Evolutionary conservation across 2,888 invertebrate species (phyloP).

Genomic region (Pimpla rufipes): DNA sequence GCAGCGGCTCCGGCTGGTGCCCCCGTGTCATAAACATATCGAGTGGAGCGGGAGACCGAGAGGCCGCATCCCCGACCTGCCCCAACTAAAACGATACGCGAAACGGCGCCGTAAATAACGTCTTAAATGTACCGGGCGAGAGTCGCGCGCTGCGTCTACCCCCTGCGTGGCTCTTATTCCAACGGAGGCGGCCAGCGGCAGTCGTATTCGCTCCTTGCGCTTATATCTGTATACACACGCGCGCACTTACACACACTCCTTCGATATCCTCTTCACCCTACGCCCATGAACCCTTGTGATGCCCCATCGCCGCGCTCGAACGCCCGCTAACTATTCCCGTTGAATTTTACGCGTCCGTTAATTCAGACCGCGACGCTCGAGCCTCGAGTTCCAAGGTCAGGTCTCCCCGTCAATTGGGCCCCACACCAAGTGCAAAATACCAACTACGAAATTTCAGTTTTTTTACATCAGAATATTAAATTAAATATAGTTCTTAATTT

Average conservation of each 20-base stretch:
- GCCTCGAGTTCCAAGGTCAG: conserved; percentile 43
- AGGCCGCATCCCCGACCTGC: conserved; percentile 78
- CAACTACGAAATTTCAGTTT: too few species aligned
- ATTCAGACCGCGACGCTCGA: conserved; percentile 22
- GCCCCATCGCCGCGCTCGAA: conserved; percentile 42
- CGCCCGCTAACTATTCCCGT: conserved; percentile 41
- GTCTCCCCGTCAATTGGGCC: too few species aligned
- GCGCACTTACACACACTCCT: neutral
- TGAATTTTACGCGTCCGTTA: conserved; percentile 55
- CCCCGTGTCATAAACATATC: conserved; percentile 83
- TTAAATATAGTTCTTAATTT: too few species aligned
- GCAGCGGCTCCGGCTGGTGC: conserved; percentile 45
- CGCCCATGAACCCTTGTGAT: conserved; percentile 43
- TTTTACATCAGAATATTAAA: too few species aligned
- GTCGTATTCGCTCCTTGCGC: conserved; percentile 9
- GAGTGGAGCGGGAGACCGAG: conserved; percentile 69
- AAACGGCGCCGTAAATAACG: conserved; percentile 84
- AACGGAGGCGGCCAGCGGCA: neutral
- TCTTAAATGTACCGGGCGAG: conserved; percentile 81
- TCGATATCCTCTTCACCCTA: conserved; percentile 43
- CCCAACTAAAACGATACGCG: conserved; percentile 82
- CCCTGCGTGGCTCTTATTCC: conserved; percentile 30
- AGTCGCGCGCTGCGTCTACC: conserved; percentile 62
- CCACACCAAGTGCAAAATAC: too few species aligned
- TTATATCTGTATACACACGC: neutral